Conservation (phyloP, 2,888 invertebrate species). For the Pediacus dermestoides region DNA sequence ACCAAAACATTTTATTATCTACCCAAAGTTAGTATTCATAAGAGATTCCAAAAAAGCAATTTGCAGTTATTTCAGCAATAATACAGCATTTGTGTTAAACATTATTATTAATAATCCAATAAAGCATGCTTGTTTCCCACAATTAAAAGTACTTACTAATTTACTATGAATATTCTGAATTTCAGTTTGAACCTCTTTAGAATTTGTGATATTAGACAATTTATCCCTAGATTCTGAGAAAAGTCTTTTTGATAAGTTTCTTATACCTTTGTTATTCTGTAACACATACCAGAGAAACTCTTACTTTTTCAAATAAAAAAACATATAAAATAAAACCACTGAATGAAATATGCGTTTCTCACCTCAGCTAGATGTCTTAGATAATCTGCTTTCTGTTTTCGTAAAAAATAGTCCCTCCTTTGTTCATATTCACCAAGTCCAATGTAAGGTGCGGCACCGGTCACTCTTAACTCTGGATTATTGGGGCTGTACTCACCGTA, state of each 20-base stretch:
- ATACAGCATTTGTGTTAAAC: too few relatives aligned
- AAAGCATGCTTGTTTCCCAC: too few relatives aligned
- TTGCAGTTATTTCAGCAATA: too few relatives aligned
- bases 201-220: too few relatives aligned
- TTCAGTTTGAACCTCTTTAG: conserved; percentile 47
- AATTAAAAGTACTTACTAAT: conserved; percentile 48
- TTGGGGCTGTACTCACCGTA: conserved; percentile 62
- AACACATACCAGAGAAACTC: conserved; percentile 24
- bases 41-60: too few relatives aligned
- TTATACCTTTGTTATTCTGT: conserved; percentile 38
- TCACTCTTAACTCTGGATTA: conserved; percentile 54
- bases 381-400: conserved; percentile 56
- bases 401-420: conserved; percentile 52
- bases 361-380: conserved; percentile 58
- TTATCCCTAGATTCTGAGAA: too few relatives aligned
- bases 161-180: conserved; percentile 45
- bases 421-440: conserved; percentile 61
- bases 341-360: conserved; percentile 11
- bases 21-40: too few relatives aligned
- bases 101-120: too few relatives aligned
- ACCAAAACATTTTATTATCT: too few relatives aligned
- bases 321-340: conserved; percentile 8
- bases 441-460: conserved; percentile 53
- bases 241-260: conserved; percentile 29
- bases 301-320: conserved; percentile 11